These are phyloP conservation scores for Pandemis corylana DNA, from an alignment of 2,888 invertebrate genomes.

Conservation along the genomic window DNA sequence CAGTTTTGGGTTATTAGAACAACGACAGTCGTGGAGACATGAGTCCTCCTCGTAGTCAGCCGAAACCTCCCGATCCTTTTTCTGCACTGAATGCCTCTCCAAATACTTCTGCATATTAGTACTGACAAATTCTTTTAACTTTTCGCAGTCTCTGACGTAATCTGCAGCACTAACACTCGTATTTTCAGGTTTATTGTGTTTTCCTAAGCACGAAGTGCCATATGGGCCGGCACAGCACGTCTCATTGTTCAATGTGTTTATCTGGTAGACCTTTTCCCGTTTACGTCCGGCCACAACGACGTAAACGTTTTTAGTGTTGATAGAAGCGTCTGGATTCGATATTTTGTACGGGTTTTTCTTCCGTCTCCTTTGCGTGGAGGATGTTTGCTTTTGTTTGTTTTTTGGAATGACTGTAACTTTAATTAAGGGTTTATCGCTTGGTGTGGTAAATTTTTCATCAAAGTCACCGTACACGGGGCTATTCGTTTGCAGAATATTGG, in stretches of 20 bases:
- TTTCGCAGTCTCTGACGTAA: background rate
- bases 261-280: conserved; percentile 61
- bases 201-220: background rate
- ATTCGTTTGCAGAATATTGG: conserved; percentile 43
- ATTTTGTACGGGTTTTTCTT: conserved; percentile 48
- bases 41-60: background rate
- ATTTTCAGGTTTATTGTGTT: background rate
- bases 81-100: background rate
- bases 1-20: background rate
- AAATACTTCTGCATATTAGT: background rate
- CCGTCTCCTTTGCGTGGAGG: conserved; percentile 53
- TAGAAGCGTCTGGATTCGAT: conserved; percentile 60
- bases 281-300: conserved; percentile 58
- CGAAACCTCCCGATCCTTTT: background rate
- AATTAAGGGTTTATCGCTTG: conserved; percentile 57
- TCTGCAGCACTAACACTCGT: background rate
- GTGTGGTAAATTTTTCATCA: background rate
- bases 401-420: conserved; percentile 68
- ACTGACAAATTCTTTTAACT: background rate
- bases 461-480: conserved; percentile 16
- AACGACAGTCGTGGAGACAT: background rate
- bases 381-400: conserved; percentile 49
- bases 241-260: conserved; percentile 52
- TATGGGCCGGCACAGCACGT: background rate
- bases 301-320: conserved; percentile 59